Conservation (phyloP, 2,797 vertebrate genomes). For the Urosaurus nigricauda region DNA sequence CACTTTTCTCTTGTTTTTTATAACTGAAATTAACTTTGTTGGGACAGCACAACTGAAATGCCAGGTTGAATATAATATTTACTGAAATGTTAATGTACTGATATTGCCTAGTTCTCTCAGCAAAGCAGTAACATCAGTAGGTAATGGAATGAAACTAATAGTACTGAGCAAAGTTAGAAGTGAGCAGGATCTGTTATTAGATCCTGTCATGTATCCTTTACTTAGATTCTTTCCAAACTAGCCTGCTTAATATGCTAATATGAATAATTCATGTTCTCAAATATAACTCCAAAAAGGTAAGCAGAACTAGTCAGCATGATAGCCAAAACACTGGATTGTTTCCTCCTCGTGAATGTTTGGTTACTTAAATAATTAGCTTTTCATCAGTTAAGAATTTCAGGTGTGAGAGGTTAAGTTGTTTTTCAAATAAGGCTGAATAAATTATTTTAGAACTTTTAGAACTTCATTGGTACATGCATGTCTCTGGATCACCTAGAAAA, state of each 20-base stretch:
- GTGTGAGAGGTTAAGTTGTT: not conserved
- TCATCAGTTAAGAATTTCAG: not conserved
- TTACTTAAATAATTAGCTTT: not conserved
- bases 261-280: not conserved
- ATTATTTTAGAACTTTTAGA: not conserved
- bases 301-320: not conserved
- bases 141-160: constrained; percentile 31
- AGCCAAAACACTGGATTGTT: not conserved
- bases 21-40: constrained; percentile 58
- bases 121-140: not conserved
- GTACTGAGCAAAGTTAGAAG: constrained; percentile 27
- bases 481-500: not conserved
- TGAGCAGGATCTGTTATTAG: constrained; percentile 15
- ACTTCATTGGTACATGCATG: not conserved
- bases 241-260: constrained; percentile 35
- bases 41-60: constrained; percentile 44
- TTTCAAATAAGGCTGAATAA: not conserved
- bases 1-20: constrained; percentile 53
- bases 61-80: constrained; percentile 23
- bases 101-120: constrained; percentile 17
- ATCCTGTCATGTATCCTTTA: constrained; percentile 28
- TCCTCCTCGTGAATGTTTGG: not conserved
- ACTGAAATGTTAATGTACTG: not conserved
- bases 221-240: constrained; percentile 35
- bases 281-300: not conserved